phyloP scores from a whole-genome alignment of 2,888 invertebrate species.

The Aphrophora alni region DNA sequence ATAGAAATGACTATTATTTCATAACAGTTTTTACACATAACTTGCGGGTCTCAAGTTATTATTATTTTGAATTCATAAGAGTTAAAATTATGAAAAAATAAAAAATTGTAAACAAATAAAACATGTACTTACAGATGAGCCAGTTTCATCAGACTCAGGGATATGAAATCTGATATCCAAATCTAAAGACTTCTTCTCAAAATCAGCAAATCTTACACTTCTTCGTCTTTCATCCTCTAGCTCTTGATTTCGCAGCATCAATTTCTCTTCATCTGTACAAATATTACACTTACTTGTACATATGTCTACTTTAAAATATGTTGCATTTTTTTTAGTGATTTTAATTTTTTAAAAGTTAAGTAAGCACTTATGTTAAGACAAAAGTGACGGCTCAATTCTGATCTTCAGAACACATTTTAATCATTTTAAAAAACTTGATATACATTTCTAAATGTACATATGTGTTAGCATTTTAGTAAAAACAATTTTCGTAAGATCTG shows the following conservation, averaged over 20 bases:
- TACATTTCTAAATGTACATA: no score
- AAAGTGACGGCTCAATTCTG: no score
- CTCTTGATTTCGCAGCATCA: constrained; percentile 38
- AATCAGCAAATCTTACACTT: constrained; percentile 48
- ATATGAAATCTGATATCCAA: constrained; percentile 44
- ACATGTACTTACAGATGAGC: background rate
- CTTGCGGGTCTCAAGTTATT: no score
- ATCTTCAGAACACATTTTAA: no score
- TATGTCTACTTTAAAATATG: background rate
- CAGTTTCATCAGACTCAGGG: constrained; percentile 46
- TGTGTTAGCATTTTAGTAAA: no score
- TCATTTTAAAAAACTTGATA: no score
- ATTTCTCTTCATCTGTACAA: constrained; percentile 37
- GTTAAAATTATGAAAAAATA: no score
- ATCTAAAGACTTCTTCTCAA: constrained; percentile 43
- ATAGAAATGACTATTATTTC: no score
- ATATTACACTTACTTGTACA: background rate
- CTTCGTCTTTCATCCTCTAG: constrained; percentile 46
- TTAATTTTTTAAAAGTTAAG: background rate
- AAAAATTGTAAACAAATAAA: no score
- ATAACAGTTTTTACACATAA: no score
- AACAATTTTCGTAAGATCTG: no score
- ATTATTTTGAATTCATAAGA: no score
- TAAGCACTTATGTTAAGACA: background rate
- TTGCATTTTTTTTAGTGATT: background rate